These are phyloP conservation scores for Odontamblyopus lacepedii DNA, from an alignment of 2,797 vertebrate genomes.

Conservation along the genomic window DNA sequence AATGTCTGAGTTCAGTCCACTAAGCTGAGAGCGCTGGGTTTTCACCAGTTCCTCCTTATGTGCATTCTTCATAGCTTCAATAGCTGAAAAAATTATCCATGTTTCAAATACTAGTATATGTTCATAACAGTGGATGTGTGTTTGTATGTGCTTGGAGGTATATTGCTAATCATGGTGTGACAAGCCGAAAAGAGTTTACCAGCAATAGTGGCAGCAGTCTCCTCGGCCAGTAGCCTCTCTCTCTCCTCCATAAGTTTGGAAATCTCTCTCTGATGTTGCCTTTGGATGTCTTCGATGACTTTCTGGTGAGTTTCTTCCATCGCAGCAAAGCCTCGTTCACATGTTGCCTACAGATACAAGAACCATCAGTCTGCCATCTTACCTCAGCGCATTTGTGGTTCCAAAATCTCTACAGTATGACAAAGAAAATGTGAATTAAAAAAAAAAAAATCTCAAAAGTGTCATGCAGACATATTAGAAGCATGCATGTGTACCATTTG, in stretches of 20 bases:
- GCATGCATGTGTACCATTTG: conserved; percentile 51
- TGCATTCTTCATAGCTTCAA: conserved; percentile 99
- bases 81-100: conserved; percentile 74
- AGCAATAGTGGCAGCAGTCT: conserved; percentile 96
- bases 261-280: conserved; percentile 96
- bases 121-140: not conserved
- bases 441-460: not conserved
- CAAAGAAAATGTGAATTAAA: not conserved
- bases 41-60: conserved; percentile 97
- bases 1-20: conserved; percentile 90
- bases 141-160: not conserved
- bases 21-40: conserved; percentile 91
- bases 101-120: not conserved
- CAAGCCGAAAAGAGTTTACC: conserved; percentile 68
- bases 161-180: not conserved
- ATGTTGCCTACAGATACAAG: conserved; percentile 84
- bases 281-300: conserved; percentile 92
- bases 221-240: conserved; percentile 92
- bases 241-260: conserved; percentile 94
- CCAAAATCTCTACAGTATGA: conserved; percentile 12
- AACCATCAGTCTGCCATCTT: not conserved
- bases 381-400: conserved; percentile 20
- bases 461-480: conserved; percentile 49
- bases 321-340: conserved; percentile 94
- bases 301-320: conserved; percentile 99